Conservation (phyloP, 2,113 vertebrate genomes). For the Laticauda colubrina region DNA sequence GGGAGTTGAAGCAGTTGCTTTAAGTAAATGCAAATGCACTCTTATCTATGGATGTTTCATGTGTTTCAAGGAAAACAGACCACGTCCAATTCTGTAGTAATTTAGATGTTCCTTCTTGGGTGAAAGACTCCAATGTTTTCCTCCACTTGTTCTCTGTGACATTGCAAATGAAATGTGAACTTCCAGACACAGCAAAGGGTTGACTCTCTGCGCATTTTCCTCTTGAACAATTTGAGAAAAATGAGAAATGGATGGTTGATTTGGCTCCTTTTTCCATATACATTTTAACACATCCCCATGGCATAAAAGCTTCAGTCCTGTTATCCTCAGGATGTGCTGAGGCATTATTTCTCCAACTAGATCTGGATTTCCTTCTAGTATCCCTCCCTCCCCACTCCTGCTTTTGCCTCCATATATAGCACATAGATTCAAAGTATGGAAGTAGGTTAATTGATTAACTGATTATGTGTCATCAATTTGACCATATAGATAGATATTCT, state of each 20-base stretch:
- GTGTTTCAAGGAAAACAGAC: background rate
- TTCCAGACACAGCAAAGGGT: conserved; percentile 34
- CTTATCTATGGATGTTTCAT: background rate
- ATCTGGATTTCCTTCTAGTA: background rate
- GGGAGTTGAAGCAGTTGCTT: background rate
- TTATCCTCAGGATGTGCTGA: background rate
- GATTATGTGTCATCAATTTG: background rate
- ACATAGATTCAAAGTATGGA: background rate
- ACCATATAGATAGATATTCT: background rate
- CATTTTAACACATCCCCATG: background rate
- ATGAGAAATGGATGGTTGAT: background rate
- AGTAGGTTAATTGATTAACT: background rate
- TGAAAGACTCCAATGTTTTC: conserved; percentile 41
- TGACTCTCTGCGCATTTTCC: conserved; percentile 23
- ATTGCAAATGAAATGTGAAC: conserved; percentile 24
- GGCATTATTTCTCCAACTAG: rapidly evolving
- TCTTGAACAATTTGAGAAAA: conserved; percentile 24
- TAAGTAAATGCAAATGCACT: background rate
- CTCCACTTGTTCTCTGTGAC: conserved; percentile 33
- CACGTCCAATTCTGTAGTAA: background rate
- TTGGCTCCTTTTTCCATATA: background rate
- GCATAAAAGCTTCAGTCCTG: background rate
- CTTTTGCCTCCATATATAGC: background rate
- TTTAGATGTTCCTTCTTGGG: conserved; percentile 23
- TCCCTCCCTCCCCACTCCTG: background rate